These are phyloP conservation scores for Tetrax tetrax DNA, from an alignment of 2,113 vertebrate species.

Conservation along the genomic window DNA sequence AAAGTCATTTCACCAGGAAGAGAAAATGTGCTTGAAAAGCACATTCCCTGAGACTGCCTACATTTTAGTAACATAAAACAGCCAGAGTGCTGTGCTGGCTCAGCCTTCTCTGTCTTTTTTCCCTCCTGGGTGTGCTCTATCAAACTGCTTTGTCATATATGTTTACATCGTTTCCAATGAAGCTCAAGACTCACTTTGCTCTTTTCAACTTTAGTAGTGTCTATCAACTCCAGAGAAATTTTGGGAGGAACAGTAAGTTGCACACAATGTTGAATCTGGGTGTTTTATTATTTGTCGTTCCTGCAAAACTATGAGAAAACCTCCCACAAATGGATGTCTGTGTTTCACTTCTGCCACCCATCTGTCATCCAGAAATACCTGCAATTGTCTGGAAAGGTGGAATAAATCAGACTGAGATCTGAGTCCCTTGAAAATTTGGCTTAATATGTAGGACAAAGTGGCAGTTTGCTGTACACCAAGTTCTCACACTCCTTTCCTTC, in stretches of 20 bases:
- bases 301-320: not conserved
- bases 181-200: not conserved
- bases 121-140: not conserved
- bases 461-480: not conserved
- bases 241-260: not conserved
- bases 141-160: not conserved
- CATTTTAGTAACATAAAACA: conserved; percentile 1
- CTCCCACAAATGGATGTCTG: rapidly evolving
- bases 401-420: not conserved
- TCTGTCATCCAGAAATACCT: not conserved
- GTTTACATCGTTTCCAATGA: not conserved
- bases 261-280: not conserved
- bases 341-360: not conserved
- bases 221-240: not conserved
- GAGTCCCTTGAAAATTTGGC: not conserved
- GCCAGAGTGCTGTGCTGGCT: not conserved
- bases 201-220: not conserved
- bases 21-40: not conserved
- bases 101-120: not conserved
- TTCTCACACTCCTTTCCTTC: not conserved
- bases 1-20: not conserved
- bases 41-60: not conserved
- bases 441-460: not conserved
- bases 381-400: not conserved
- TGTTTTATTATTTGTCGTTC: not conserved